These are phyloP conservation scores for Tholera decimalis DNA, from an alignment of 2,888 invertebrate species.

Conservation along the genomic window DNA sequence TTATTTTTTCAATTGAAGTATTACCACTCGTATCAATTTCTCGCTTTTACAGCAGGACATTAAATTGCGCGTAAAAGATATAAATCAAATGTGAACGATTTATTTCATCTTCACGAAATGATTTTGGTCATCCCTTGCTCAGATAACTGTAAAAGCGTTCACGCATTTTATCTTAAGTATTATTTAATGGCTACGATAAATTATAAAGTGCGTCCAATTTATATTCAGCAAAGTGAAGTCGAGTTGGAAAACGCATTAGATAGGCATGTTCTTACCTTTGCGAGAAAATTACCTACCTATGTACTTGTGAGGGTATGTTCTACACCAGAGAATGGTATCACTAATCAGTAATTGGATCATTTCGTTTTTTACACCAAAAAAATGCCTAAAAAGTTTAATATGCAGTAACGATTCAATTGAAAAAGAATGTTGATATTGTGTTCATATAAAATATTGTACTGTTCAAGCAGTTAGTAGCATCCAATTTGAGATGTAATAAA, in stretches of 20 bases:
- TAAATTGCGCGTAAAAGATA: conserved; percentile 63
- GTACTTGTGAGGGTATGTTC: too few species aligned
- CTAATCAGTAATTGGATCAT: too few species aligned
- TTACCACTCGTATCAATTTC: conserved; percentile 50
- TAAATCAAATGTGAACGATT: conserved; percentile 66
- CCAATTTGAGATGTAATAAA: too few species aligned
- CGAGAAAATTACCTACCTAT: neutral
- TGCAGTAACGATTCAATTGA: too few species aligned
- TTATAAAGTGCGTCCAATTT: conserved; percentile 32
- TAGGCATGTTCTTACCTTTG: neutral
- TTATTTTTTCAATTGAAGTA: conserved; percentile 29
- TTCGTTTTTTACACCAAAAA: too few species aligned
- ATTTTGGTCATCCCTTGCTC: conserved; percentile 59
- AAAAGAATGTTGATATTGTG: too few species aligned
- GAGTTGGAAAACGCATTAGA: conserved; percentile 5
- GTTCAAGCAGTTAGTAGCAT: too few species aligned
- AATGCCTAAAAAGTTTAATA: too few species aligned
- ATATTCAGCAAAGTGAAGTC: conserved; percentile 6
- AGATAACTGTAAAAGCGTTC: conserved; percentile 55
- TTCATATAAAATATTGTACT: too few species aligned
- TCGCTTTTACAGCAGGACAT: conserved; percentile 48
- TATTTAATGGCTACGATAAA: conserved; percentile 54
- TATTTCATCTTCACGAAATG: conserved; percentile 61
- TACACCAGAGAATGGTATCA: too few species aligned
- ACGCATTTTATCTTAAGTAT: conserved; percentile 58